phyloP scores from a whole-genome alignment of 2,113 vertebrate species.

The Trematomus loennbergii region DNA sequence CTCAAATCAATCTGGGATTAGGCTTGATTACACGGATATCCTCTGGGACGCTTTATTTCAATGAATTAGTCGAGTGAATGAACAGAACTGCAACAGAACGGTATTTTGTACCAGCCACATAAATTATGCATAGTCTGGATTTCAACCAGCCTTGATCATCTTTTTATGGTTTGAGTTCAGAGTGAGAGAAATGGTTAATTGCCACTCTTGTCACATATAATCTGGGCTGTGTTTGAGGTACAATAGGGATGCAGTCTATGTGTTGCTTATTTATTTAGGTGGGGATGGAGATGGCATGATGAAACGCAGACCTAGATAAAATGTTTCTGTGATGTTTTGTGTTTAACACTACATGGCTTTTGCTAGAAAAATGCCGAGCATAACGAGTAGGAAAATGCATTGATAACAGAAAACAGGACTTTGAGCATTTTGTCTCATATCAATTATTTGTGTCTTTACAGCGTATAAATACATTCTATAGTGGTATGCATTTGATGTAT shows the following conservation, averaged over 20 bases:
- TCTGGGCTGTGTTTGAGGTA: conserved; percentile 68
- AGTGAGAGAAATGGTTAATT: conserved; percentile 81
- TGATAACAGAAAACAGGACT: conserved; percentile 2
- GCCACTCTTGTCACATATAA: conserved; percentile 77
- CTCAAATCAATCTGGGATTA: conserved; percentile 78
- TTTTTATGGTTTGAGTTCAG: conserved; percentile 74
- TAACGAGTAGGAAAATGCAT: conserved; percentile 27
- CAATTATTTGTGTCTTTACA: conserved; percentile 3
- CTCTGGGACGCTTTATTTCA: conserved; percentile 83
- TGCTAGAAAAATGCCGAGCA: conserved; percentile 13
- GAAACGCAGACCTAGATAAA: conserved; percentile 59
- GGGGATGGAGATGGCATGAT: conserved; percentile 53
- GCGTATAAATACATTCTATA: background rate
- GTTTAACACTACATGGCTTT: conserved; percentile 29
- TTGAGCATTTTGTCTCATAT: background rate
- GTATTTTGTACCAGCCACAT: conserved; percentile 85
- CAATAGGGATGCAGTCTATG: conserved; percentile 58
- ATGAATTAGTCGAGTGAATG: conserved; percentile 83
- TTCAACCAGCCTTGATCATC: conserved; percentile 82
- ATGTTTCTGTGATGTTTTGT: conserved; percentile 51
- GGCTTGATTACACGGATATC: conserved; percentile 73
- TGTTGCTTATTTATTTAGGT: conserved; percentile 76
- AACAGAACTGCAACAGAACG: conserved; percentile 84
- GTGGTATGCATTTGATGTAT: conserved; percentile 4
- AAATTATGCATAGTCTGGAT: conserved; percentile 84